These are phyloP conservation scores for Heteromurus nitidus DNA, from an alignment of 2,888 invertebrate species.

Conservation along the genomic window DNA sequence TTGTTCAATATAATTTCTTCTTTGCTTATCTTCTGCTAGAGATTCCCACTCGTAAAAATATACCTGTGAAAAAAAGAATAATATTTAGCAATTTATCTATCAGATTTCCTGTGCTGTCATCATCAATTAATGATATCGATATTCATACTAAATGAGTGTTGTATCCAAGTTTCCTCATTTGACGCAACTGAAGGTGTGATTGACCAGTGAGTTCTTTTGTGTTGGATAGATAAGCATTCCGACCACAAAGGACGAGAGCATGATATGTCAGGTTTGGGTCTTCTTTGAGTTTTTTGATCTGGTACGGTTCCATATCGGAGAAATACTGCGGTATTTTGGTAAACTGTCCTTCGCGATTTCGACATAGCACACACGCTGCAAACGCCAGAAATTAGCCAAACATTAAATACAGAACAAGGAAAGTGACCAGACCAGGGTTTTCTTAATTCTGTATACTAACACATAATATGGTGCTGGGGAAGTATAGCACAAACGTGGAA, in stretches of 20 bases:
- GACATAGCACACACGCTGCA: slow-evolving; percentile 80
- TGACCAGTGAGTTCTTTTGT: slow-evolving; percentile 56
- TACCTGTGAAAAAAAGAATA: slow-evolving; percentile 27
- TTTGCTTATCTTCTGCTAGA: neutral
- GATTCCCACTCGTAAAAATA: slow-evolving; percentile 37
- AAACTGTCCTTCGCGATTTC: slow-evolving; percentile 77
- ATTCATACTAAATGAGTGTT: slow-evolving; percentile 57
- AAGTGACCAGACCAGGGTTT: too few relatives aligned
- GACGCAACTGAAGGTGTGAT: slow-evolving; percentile 59
- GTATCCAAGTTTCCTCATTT: slow-evolving; percentile 68
- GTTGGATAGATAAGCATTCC: slow-evolving; percentile 27
- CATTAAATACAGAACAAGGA: too few relatives aligned
- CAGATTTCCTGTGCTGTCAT: neutral
- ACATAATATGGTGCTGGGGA: slow-evolving; percentile 79
- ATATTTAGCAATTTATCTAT: neutral
- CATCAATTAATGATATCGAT: neutral
- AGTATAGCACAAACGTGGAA: slow-evolving; percentile 80
- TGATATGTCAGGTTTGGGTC: slow-evolving; percentile 25
- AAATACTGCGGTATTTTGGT: slow-evolving; percentile 76
- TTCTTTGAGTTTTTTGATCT: slow-evolving; percentile 53
- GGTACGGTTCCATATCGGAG: slow-evolving; percentile 12
- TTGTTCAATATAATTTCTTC: slow-evolving; percentile 29
- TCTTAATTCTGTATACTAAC: slow-evolving; percentile 18
- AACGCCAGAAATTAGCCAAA: too few relatives aligned
- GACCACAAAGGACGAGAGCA: slow-evolving; percentile 42